Base-by-base conservation (phyloP, 2,113 vertebrate genomes). In the Takifugu flavidus region DNA sequence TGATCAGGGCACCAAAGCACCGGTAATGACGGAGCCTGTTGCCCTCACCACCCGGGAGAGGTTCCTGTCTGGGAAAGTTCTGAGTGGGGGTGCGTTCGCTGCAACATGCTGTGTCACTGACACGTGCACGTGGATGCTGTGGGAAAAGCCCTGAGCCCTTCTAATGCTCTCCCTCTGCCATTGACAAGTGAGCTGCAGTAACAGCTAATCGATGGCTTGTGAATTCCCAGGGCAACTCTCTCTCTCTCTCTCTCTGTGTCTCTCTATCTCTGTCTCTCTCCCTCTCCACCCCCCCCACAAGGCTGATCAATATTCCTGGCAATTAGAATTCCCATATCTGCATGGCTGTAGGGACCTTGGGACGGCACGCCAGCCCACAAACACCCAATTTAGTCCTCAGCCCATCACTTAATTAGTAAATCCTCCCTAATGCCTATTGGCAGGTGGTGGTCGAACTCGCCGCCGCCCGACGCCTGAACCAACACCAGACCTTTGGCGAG, bases 391-490 rank as follows among this genome's bases (percentile, higher is more conserved):
- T 91, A 92, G 90, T 91, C 88, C 78, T 91, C 89, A 86, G 89
- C 87, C 90, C 88, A 91, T 91, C 89, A 89, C 89, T 92, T 92
- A 91, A 93, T 93, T 91, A 92, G 89, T 91, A 91, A 93, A 90
- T 91, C 91, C 80, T 67, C 75, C 79, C 82, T 92, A 92, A 93
- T 92, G 82, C 83, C 83, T 92, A 91, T 92, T 90, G 92, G 91
- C 92, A 91, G 89, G 87, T 79, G 68, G 86, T 55, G 55, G 70
- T 71, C 65, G 75, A 62, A 78, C 82, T 86, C 74, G 77, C 76
- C 79, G 79, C 65, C 63, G 75, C 79, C 75, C 72, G 55, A 53
- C 78, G 80, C 78, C 84, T 88, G 87, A 87, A 72, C 83, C 83
- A 89, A 90, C 91, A 89, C 56, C 77, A 85, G 88, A 91, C 90